phyloP scores from a whole-genome alignment of 2,888 invertebrate genomes.

The Beris chalybata region DNA sequence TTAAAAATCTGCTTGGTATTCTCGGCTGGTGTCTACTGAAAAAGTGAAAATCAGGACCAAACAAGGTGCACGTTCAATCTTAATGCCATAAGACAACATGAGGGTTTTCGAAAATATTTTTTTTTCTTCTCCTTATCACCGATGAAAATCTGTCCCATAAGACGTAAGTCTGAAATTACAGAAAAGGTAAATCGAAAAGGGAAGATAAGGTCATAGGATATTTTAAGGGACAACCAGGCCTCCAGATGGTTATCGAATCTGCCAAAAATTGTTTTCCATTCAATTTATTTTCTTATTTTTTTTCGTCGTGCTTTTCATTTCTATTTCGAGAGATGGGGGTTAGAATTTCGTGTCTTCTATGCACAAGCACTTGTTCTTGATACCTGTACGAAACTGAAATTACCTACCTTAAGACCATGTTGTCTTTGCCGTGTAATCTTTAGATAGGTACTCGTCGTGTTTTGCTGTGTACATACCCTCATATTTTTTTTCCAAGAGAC shows the following conservation, averaged over 20 bases:
- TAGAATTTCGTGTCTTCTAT: constrained; percentile 1
- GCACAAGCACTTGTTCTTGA: background rate
- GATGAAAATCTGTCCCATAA: constrained; percentile 23
- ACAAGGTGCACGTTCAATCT: constrained; percentile 27
- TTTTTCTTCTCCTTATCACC: constrained; percentile 24
- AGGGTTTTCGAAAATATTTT: constrained; percentile 27
- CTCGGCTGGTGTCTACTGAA: constrained; percentile 12
- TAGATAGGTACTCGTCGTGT: no score
- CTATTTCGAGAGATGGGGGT: constrained; percentile 13
- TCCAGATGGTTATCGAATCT: constrained; percentile 29
- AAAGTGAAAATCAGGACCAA: constrained; percentile 7
- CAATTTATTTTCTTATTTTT: constrained; percentile 27
- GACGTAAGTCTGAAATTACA: constrained; percentile 22
- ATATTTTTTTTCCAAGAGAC: no score
- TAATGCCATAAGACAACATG: constrained; percentile 28
- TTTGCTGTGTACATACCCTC: no score
- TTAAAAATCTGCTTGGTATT: constrained; percentile 32
- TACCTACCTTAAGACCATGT: no score
- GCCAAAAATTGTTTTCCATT: constrained; percentile 32
- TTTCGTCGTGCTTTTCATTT: constrained; percentile 15
- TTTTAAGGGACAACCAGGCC: constrained; percentile 3
- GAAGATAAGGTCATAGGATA: constrained; percentile 19
- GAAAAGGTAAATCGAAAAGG: constrained; percentile 11
- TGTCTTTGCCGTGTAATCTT: no score
- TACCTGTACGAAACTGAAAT: no score